These are phyloP conservation scores for Metacarcinus magister DNA, from an alignment of 2,888 invertebrate genomes.

Conservation along the genomic window DNA sequence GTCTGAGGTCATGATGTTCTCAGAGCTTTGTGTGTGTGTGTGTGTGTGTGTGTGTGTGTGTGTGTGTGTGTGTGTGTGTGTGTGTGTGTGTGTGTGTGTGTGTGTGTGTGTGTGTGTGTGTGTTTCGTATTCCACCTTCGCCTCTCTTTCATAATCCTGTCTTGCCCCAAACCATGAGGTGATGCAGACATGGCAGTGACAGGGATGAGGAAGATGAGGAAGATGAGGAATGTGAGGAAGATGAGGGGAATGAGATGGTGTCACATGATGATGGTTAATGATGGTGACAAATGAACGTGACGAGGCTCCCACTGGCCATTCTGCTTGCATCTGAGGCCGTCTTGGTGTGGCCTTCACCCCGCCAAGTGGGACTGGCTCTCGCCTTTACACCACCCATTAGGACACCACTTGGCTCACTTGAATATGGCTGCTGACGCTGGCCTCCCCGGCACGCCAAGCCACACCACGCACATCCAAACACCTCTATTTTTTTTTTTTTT, in stretches of 20 bases:
- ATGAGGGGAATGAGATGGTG: background rate
- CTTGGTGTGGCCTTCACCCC: background rate
- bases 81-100: conserved; percentile 7
- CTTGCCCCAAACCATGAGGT: background rate
- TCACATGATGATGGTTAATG: background rate
- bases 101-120: conserved; percentile 2
- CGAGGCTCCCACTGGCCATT: background rate
- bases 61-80: conserved; percentile 26
- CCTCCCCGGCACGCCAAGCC: background rate
- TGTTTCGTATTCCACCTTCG: background rate
- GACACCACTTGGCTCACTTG: background rate
- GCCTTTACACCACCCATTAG: background rate
- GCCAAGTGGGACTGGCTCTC: background rate
- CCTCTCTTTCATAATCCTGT: background rate
- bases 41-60: conserved; percentile 26
- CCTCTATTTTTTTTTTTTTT: too few species aligned
- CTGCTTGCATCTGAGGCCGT: conserved; percentile 6
- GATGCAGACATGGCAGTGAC: background rate
- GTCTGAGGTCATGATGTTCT: background rate
- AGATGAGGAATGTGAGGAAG: background rate
- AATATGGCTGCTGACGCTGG: background rate
- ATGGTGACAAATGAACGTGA: background rate
- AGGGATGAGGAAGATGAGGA: background rate
- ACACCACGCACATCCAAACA: background rate
- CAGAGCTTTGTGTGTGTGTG: background rate